phyloP scores from a whole-genome alignment of 2,797 vertebrate species.

The Buphagus erythrorhynchus region DNA sequence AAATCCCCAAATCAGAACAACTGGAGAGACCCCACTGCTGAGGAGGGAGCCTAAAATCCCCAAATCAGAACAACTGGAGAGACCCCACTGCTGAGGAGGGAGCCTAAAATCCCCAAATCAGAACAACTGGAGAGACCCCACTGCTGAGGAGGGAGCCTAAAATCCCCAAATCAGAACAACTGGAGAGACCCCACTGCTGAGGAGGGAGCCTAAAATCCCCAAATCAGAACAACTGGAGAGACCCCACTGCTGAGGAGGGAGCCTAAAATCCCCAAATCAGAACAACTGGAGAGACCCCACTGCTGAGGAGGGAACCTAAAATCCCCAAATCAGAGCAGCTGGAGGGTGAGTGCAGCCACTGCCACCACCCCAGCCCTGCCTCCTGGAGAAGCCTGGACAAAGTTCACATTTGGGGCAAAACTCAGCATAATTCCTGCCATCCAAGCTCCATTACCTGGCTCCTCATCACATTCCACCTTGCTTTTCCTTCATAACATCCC shows the following conservation, averaged over 20 bases:
- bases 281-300: not conserved
- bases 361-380: not conserved
- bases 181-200: not conserved
- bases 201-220: not conserved
- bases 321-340: not conserved
- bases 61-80: no score
- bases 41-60: no score
- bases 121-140: fast-evolving
- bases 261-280: not conserved
- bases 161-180: not conserved
- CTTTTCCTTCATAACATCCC: not conserved
- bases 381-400: not conserved
- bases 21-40: no score
- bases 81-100: no score
- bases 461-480: not conserved
- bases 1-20: no score
- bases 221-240: not conserved
- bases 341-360: not conserved
- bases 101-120: no score
- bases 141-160: not conserved
- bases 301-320: not conserved
- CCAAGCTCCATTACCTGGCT: not conserved
- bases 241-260: no score
- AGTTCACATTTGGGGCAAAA: not conserved
- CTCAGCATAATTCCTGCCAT: fast-evolving